Conservation (phyloP, 1,140 invertebrate species). For the Meloidogyne exigua region DNA sequence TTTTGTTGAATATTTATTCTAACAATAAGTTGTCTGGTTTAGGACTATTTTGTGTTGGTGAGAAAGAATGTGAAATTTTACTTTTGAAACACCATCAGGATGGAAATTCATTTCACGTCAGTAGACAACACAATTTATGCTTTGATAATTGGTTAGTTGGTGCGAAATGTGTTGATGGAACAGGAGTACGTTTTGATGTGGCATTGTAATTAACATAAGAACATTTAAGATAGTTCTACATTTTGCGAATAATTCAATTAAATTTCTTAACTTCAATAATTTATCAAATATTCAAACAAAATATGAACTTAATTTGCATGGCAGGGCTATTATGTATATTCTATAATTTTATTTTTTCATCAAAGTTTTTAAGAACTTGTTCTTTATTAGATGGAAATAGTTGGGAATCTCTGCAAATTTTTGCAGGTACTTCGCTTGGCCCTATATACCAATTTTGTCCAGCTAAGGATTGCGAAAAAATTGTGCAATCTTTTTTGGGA, state of each 20-base stretch:
- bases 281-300: neutral
- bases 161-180: neutral
- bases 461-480: neutral
- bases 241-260: conserved; percentile 14
- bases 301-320: neutral
- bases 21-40: neutral
- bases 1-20: neutral
- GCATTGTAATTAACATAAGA: neutral
- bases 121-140: neutral
- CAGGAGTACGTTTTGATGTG: neutral
- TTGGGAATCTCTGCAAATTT: conserved; percentile 15
- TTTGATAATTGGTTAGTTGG: conserved; percentile 14
- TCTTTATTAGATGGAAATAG: conserved; percentile 6
- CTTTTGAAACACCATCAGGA: neutral
- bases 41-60: conserved; percentile 8
- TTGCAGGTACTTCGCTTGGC: conserved; percentile 18
- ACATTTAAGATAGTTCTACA: neutral
- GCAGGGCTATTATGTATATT: conserved; percentile 3
- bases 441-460: conserved; percentile 15
- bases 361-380: conserved; percentile 9
- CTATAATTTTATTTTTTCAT: neutral
- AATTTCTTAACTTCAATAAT: neutral
- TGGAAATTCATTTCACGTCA: neutral
- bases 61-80: conserved; percentile 19
- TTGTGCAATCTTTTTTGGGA: conserved; percentile 15